Base-by-base conservation (phyloP, 2,797 vertebrate genomes). In the Emydoidea blandingii region DNA sequence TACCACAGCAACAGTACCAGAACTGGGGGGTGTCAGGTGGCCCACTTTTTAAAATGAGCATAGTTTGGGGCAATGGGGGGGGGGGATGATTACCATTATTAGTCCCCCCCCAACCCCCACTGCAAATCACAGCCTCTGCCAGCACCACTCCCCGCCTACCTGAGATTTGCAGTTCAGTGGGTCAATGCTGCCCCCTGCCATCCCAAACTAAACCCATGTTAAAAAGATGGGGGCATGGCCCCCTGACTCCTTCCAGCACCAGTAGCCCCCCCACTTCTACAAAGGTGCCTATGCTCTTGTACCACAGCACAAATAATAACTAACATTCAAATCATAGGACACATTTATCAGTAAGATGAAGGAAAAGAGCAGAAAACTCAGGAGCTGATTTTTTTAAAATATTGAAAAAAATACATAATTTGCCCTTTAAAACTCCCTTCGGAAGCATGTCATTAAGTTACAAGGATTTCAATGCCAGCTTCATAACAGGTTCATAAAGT, bases 21-120 rank as follows among this genome's bases (percentile, higher is more conserved):
- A 49, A 78, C n/a, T 19, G 3, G 8, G 5, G 65, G 21, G 5
- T 10, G 2, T 21, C 65, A 72, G 37, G 8, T 21, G 3, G 3
- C 10, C 37, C 18, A 68, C 65, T 37, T 68, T 37, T 37, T 68
- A 72, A 72, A 21, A 12, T 23, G 68, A 21, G 68, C n/a, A 72
- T 8, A 41, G 21, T 41, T 41, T 41, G 19, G n/a, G 65, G 54
- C 54, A 54, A 25, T 4, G 11, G 21, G 27, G 59, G 12, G 59
- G 12, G 4, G 29, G 14, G 10, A 27, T 57, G 2, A 62, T 31
- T 15, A 62, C 31, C 12, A 34, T 62, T 59, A 29, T 31, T 3
- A 16, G 3, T 31, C 4, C 14, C 59, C 31, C 12, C 49, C 14
- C 15, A 47, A 3, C 15, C 15, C 5, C 14, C 31, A 3, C 5